These are phyloP conservation scores for Enteromius afrohamiltoni DNA, from an alignment of 2,797 vertebrate species.

Conservation along the genomic window DNA sequence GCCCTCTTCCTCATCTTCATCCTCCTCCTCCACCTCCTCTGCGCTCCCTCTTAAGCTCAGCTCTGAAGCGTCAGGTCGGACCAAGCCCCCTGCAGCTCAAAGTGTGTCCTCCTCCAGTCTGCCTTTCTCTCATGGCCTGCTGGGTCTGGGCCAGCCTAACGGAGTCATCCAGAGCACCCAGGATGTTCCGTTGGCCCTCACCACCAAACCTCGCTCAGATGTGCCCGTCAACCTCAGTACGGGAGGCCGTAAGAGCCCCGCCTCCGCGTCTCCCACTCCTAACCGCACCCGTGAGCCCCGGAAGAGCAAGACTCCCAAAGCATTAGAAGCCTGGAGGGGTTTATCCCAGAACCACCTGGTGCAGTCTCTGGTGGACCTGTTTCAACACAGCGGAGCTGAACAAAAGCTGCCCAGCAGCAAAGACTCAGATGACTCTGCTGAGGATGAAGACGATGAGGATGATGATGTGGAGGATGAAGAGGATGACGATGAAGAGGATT, in stretches of 20 bases:
- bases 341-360: slow-evolving; percentile 86
- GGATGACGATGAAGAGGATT: slow-evolving; percentile 92
- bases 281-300: slow-evolving; percentile 83
- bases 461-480: slow-evolving; percentile 89
- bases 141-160: slow-evolving; percentile 93
- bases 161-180: slow-evolving; percentile 97
- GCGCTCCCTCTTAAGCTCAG: slow-evolving; percentile 78
- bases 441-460: slow-evolving; percentile 95
- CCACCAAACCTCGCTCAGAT: slow-evolving; percentile 89
- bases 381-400: slow-evolving; percentile 88
- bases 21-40: slow-evolving; percentile 74
- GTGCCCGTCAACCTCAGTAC: slow-evolving; percentile 91
- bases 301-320: slow-evolving; percentile 86
- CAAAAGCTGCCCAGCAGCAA: slow-evolving; percentile 90
- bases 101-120: slow-evolving; percentile 87
- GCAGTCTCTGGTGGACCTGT: slow-evolving; percentile 90
- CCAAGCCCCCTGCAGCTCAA: slow-evolving; percentile 81
- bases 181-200: slow-evolving; percentile 95
- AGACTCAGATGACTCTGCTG: slow-evolving; percentile 96
- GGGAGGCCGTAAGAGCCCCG: slow-evolving; percentile 82
- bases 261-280: slow-evolving; percentile 71
- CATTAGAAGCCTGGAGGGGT: slow-evolving; percentile 81
- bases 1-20: slow-evolving; percentile 68
- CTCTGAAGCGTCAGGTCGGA: slow-evolving; percentile 79
- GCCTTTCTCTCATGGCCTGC: slow-evolving; percentile 94